phyloP scores from a whole-genome alignment of 1,140 invertebrate species.

The Popillia japonica region DNA sequence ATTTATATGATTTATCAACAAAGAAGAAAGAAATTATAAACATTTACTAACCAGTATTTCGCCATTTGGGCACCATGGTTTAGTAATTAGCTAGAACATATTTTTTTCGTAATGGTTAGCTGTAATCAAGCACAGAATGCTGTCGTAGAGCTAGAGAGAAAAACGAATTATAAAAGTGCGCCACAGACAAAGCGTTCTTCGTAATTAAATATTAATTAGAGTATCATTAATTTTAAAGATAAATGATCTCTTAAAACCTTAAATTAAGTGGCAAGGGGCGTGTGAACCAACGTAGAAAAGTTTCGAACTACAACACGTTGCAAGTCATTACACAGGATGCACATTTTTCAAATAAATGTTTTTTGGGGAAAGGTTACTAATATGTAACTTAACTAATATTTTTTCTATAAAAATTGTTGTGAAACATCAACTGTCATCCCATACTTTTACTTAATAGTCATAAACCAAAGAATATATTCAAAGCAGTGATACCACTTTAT shows the following conservation, averaged over 20 bases:
- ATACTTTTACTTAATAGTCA: too few relatives aligned
- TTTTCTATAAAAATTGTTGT: too few relatives aligned
- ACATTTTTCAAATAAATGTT: background rate
- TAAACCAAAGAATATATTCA: too few relatives aligned
- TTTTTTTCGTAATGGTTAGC: conserved; percentile 18
- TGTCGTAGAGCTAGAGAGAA: background rate
- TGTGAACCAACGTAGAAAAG: background rate
- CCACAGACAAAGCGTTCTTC: conserved; percentile 43
- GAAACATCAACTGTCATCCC: too few relatives aligned
- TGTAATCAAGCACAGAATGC: background rate
- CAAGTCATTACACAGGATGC: background rate
- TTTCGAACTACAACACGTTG: background rate
- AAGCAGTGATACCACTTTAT: too few relatives aligned
- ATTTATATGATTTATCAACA: too few relatives aligned
- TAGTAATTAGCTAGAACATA: background rate
- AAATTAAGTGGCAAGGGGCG: conserved; percentile 47
- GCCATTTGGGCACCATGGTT: background rate
- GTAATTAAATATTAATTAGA: conserved; percentile 57
- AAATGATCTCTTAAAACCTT: conserved; percentile 55
- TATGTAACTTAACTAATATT: too few relatives aligned
- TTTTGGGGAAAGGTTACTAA: too few relatives aligned
- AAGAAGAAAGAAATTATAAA: background rate
- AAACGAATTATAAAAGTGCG: conserved; percentile 39
- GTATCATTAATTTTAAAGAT: conserved; percentile 57
- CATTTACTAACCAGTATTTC: background rate